These are phyloP conservation scores for Cyrtonyx montezumae DNA, from an alignment of 2,113 vertebrate genomes.

Conservation along the genomic window DNA sequence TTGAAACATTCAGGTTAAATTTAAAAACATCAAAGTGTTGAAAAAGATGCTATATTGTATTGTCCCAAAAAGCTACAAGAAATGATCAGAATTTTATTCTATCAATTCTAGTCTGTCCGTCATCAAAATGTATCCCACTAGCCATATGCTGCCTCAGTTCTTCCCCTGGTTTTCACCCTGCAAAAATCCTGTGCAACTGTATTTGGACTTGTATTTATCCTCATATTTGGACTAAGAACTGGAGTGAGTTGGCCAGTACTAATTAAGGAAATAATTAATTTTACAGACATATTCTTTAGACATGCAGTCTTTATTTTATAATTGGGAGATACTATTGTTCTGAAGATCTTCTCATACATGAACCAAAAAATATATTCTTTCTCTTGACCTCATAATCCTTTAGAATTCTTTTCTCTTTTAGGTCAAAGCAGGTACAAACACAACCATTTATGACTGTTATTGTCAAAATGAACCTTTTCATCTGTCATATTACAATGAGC, in stretches of 20 bases:
- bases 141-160: not conserved
- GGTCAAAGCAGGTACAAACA: not conserved
- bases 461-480: not conserved
- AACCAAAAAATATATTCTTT: not conserved
- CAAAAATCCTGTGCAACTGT: not conserved
- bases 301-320: not conserved
- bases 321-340: not conserved
- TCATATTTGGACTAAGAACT: not conserved
- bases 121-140: not conserved
- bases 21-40: conserved; percentile 32
- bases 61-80: not conserved
- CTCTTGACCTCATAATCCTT: not conserved
- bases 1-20: conserved; percentile 43
- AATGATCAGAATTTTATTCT: not conserved
- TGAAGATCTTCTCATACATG: not conserved
- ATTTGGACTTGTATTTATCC: no score
- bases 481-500: not conserved
- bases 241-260: not conserved
- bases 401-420: not conserved
- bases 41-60: conserved; percentile 20
- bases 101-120: not conserved
- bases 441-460: not conserved
- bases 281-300: not conserved
- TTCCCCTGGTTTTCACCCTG: not conserved
- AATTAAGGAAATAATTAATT: not conserved